phyloP scores from a whole-genome alignment of 2,888 invertebrate genomes.

The Synergus japonicus region DNA sequence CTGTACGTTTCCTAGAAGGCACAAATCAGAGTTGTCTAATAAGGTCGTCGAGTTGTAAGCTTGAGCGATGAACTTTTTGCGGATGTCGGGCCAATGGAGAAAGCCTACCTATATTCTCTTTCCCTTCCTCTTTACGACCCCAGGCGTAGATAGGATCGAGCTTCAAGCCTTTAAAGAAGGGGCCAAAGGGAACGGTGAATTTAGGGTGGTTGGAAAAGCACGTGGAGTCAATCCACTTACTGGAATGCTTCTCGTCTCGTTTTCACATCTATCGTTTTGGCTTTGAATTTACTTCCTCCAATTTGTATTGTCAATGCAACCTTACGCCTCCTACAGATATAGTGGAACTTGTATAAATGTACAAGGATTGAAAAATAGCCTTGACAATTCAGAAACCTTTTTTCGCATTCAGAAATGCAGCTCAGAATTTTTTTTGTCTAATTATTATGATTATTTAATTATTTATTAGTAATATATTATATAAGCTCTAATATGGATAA shows the following conservation, averaged over 20 bases:
- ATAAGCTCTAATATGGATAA: no score
- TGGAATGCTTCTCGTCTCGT: constrained; percentile 67
- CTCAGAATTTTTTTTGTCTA: neutral
- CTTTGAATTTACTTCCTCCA: constrained; percentile 64
- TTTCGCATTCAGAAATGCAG: neutral
- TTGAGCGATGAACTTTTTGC: constrained; percentile 66
- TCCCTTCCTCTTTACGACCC: constrained; percentile 14
- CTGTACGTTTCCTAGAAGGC: constrained; percentile 65
- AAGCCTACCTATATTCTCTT: constrained; percentile 31
- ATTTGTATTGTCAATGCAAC: constrained; percentile 69
- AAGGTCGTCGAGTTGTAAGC: constrained; percentile 69
- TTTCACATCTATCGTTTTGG: constrained; percentile 63
- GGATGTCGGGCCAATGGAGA: constrained; percentile 52
- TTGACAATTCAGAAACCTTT: neutral
- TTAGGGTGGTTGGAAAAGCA: constrained; percentile 53
- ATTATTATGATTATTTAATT: no score
- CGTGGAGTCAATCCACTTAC: constrained; percentile 73
- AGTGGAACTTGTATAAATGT: constrained; percentile 50
- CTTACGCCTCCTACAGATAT: constrained; percentile 58
- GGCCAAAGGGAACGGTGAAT: constrained; percentile 41
- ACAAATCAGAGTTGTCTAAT: constrained; percentile 73
- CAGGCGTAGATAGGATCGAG: constrained; percentile 33
- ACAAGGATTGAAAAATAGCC: neutral
- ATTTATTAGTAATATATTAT: no score
- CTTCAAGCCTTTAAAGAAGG: neutral